Percentiles rank a stretch among this genome's conserved stretches.
phyloP scores from a whole-genome alignment of 1,140 invertebrate species.

The Anastatus disparis region DNA sequence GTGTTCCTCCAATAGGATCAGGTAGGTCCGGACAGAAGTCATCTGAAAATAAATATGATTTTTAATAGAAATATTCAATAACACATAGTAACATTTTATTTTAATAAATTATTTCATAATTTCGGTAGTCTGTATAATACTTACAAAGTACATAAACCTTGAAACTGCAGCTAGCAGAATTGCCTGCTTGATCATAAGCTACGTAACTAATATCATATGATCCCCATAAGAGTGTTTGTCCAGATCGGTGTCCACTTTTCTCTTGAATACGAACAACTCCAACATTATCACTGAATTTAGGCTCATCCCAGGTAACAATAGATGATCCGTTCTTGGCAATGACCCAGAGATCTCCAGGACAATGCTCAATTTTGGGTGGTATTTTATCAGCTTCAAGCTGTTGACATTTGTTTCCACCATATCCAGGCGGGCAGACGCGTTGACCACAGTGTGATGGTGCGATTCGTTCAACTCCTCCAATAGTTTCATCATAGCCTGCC shows the following conservation, averaged over 20 bases:
- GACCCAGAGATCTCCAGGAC: conserved; percentile 93
- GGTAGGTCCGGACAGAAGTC: conserved; percentile 89
- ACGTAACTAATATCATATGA: conserved; percentile 94
- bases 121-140: conserved; percentile 63
- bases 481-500: conserved; percentile 90
- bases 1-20: conserved; percentile 89
- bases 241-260: conserved; percentile 87
- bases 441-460: conserved; percentile 93
- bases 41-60: conserved; percentile 66
- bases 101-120: background rate
- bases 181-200: conserved; percentile 90
- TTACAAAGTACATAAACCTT: conserved; percentile 91
- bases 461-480: conserved; percentile 89
- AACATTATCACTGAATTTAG: conserved; percentile 89
- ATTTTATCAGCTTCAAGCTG: conserved; percentile 85
- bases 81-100: no score
- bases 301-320: conserved; percentile 94
- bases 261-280: conserved; percentile 83
- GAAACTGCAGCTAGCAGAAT: conserved; percentile 91
- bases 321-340: conserved; percentile 92
- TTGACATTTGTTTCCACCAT: conserved; percentile 84
- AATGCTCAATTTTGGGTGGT: conserved; percentile 87
- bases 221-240: conserved; percentile 92
- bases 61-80: no score
- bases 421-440: conserved; percentile 85